Conservation (phyloP, 2,888 invertebrate genomes). For the Xestia xanthographa region DNA sequence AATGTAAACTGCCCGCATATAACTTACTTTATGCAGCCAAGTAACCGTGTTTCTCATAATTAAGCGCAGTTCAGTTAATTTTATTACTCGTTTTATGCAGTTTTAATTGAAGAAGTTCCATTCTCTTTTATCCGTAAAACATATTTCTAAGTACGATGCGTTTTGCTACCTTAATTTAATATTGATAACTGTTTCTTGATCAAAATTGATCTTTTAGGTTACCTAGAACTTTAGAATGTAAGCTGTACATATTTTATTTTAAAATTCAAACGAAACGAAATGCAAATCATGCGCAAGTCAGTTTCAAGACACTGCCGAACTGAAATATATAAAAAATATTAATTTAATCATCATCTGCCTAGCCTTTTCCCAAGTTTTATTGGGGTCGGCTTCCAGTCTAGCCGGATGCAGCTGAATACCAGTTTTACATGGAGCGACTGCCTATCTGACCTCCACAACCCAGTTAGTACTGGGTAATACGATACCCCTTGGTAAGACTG, state of each 20-base stretch:
- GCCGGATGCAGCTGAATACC: too few relatives aligned
- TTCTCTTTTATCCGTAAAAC: constrained; percentile 15
- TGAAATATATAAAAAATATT: too few relatives aligned
- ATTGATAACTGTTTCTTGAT: constrained; percentile 4
- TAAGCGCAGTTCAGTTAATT: constrained; percentile 20
- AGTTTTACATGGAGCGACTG: too few relatives aligned
- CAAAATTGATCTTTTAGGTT: not conserved
- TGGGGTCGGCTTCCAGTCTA: too few relatives aligned
- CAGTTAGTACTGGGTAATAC: too few relatives aligned
- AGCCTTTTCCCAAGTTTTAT: too few relatives aligned
- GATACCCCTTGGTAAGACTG: too few relatives aligned
- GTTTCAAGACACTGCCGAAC: too few relatives aligned
- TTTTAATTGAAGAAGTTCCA: constrained; percentile 5
- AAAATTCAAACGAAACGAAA: not conserved
- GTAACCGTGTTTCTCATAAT: constrained; percentile 4
- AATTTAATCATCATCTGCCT: too few relatives aligned
- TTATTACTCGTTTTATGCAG: constrained; percentile 32
- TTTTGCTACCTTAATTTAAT: not conserved
- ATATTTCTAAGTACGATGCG: not conserved
- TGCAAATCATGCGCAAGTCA: not conserved
- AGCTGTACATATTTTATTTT: not conserved
- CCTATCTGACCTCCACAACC: too few relatives aligned
- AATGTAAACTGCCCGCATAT: not conserved
- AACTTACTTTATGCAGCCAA: not conserved
- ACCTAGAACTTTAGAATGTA: not conserved